phyloP scores from a whole-genome alignment of 2,797 vertebrate species.

The Pseudochirops corinnae region DNA sequence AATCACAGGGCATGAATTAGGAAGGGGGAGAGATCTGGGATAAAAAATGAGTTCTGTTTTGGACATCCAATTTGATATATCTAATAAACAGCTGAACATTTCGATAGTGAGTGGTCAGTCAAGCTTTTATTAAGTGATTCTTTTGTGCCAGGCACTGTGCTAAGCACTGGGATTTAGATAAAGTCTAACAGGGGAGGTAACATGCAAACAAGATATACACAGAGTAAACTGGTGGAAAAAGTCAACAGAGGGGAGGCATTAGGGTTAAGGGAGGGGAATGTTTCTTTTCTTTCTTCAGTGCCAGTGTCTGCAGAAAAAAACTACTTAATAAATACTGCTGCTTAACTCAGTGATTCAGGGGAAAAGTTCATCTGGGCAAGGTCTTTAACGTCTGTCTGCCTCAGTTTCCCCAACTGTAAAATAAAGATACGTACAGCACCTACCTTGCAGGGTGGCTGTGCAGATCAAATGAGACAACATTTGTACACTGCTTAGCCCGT shows the following conservation, averaged over 20 bases:
- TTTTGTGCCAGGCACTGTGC: not conserved
- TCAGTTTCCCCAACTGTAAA: not conserved
- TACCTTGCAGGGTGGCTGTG: too few relatives aligned
- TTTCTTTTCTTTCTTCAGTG: not conserved
- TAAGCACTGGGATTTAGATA: not conserved
- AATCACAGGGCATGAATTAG: not conserved
- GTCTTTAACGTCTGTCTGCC: not conserved
- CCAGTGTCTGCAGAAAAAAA: too few relatives aligned
- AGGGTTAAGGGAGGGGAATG: not conserved
- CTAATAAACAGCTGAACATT: not conserved
- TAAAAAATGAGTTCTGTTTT: not conserved
- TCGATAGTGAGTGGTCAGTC: not conserved
- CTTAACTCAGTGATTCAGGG: not conserved
- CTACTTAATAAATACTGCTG: too few relatives aligned
- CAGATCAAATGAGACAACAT: too few relatives aligned
- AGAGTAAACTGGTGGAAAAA: not conserved
- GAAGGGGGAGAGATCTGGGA: not conserved
- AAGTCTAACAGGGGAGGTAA: not conserved
- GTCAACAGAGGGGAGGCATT: not conserved
- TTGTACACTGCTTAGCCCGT: too few relatives aligned
- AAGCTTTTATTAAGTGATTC: not conserved
- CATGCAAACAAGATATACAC: not conserved
- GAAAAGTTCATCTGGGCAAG: not conserved
- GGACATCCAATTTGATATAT: not conserved
- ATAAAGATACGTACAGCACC: not conserved